Conservation (phyloP, 2,888 invertebrate genomes). For the Oligia fasciuncula region DNA sequence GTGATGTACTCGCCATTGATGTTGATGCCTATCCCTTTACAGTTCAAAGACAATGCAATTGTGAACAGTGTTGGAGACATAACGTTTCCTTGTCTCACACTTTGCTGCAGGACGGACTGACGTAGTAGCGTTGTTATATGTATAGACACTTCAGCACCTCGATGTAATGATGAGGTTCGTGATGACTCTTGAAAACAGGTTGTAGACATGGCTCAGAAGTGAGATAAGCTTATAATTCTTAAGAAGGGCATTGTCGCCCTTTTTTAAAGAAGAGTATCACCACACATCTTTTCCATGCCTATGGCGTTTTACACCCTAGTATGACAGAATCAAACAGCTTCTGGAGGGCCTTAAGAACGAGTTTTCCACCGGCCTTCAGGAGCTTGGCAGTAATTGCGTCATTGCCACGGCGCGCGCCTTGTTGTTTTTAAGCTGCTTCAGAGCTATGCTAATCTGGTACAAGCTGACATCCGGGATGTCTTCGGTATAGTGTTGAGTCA, state of each 20-base stretch:
- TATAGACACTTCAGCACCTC: neutral
- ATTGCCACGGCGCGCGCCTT: neutral
- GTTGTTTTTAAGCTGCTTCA: neutral
- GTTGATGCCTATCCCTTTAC: neutral
- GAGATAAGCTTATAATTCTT: neutral
- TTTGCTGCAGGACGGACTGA: neutral
- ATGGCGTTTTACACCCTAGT: neutral
- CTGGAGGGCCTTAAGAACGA: neutral
- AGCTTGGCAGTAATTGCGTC: neutral
- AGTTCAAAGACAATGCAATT: neutral
- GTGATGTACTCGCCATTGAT: too few species aligned
- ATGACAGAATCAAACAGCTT: neutral
- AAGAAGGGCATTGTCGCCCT: neutral
- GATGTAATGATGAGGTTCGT: neutral
- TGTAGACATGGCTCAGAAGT: neutral
- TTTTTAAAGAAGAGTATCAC: neutral
- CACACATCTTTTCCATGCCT: neutral
- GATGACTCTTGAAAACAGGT: neutral
- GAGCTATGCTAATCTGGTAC: too few species aligned
- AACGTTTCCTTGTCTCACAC: neutral
- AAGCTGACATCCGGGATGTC: too few species aligned
- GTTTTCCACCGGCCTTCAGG: neutral
- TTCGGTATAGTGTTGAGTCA: too few species aligned
- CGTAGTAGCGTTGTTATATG: neutral
- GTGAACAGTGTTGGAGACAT: neutral